Base-by-base conservation (phyloP, 2,797 vertebrate species). In the Tokudaia muenninki region DNA sequence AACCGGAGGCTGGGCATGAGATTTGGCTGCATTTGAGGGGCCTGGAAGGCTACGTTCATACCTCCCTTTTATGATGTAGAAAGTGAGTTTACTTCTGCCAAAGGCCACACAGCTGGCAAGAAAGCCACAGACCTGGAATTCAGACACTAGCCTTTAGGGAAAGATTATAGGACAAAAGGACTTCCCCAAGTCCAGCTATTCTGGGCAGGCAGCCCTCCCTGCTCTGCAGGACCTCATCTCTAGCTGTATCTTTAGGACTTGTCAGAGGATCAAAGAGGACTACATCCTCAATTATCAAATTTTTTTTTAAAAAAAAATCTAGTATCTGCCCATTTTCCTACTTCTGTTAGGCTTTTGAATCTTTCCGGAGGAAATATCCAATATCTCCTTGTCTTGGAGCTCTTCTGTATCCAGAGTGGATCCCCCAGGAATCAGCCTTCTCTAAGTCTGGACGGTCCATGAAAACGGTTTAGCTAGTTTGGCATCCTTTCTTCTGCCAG, bases 261-360 rank as follows among this genome's bases (percentile, higher is more conserved):
- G 37, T 34, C 80, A 57, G 11, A 92, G 10, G n/a, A 72, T n/a
- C 63, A 50, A 84, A 70, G 34, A 79, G 65, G 52, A 82, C 44
- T 10, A 37, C 44, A 34, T 34, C 31, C 57, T 59, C 75, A 89
- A 41, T 7, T 34, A 41, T n/a, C 90, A 41, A n/a, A 63, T 41
- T 41, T 41, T 41, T 41, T 41, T 65, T 26, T 16, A 47, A 41
- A 41, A 41, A 70, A 72, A 37, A 29, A 34, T 55, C 79, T 90
- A 67, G 31, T 88, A 34, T 70, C 72, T 88, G 77, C 44, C 65
- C 34, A 75, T 41, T 96, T 91, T 91, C 59, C 87, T 80, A 22
- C 41, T 88, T 77, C 81, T 59, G 29, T 41, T 26, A 7, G 37
- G 59, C 29, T 19, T 92, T 59, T 70, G 82, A 91, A 44, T 44